Evolutionary conservation across 2,113 vertebrate genomes (phyloP).

Genomic region (Ahaetulla prasina): DNA sequence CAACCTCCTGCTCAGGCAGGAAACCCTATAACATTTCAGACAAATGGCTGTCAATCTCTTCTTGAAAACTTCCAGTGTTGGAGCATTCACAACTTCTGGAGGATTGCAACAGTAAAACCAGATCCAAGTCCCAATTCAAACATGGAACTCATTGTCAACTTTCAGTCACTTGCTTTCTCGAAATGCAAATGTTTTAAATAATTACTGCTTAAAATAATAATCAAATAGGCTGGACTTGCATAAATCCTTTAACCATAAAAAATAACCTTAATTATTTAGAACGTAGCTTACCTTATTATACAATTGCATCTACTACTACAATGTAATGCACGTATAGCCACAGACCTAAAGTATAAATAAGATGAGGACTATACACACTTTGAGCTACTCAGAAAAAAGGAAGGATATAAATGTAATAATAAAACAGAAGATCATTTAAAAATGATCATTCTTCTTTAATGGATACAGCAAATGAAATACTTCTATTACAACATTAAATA

Average conservation of each 20-base stretch:
- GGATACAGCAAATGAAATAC: not conserved
- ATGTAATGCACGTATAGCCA: not conserved
- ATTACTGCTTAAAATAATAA: too few relatives aligned
- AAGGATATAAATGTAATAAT: not conserved
- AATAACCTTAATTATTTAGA: not conserved
- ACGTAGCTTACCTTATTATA: not conserved
- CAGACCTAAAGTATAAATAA: not conserved
- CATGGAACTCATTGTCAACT: too few relatives aligned
- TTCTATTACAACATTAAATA: not conserved
- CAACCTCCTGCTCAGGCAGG: too few relatives aligned
- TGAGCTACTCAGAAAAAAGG: not conserved
- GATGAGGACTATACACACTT: not conserved
- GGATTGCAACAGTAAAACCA: too few relatives aligned
- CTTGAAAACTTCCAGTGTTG: too few relatives aligned
- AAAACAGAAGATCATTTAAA: not conserved
- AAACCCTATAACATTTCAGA: too few relatives aligned
- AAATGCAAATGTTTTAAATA: too few relatives aligned
- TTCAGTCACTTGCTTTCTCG: too few relatives aligned
- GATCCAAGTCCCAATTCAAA: too few relatives aligned
- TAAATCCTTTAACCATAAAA: not conserved
- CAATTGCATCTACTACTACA: not conserved
- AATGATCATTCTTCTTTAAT: not conserved
- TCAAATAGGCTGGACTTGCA: not conserved
- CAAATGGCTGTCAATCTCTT: too few relatives aligned
- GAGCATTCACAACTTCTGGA: too few relatives aligned